Evolutionary conservation across 2,113 vertebrate species (phyloP).

Genomic region (Chauna torquata): DNA sequence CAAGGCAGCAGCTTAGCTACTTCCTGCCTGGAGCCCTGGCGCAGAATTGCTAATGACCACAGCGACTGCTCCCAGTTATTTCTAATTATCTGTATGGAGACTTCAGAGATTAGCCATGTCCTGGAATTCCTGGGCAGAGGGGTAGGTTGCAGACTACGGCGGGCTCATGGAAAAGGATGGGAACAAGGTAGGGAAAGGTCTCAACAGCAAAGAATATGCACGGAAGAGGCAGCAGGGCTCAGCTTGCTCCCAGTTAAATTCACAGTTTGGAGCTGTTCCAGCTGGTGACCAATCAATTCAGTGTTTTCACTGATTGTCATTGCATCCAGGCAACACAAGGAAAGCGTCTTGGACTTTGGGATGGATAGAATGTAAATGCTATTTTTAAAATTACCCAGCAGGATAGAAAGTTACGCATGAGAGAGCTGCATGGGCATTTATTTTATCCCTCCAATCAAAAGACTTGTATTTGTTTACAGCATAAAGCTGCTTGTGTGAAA

Average conservation of each 20-base stretch:
- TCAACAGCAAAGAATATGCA: not conserved
- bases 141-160: not conserved
- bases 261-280: conserved; percentile 14
- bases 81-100: not conserved
- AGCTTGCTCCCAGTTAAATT: not conserved
- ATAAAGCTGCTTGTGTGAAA: conserved; percentile 20
- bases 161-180: not conserved
- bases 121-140: not conserved
- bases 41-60: conserved; percentile 53
- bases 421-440: not conserved
- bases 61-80: not conserved
- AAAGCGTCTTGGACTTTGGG: conserved; percentile 54
- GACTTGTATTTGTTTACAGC: conserved; percentile 11
- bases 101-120: not conserved
- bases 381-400: conserved; percentile 60
- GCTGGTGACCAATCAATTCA: conserved; percentile 27
- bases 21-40: conserved; percentile 41
- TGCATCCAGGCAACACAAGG: conserved; percentile 59
- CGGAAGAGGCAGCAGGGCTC: not conserved
- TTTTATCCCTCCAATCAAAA: conserved; percentile 32
- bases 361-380: conserved; percentile 62
- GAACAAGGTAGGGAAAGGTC: not conserved
- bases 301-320: conserved; percentile 30
- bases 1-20: conserved; percentile 28
- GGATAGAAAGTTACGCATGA: conserved; percentile 26